These are phyloP conservation scores for Lagocephalus sceleratus DNA, from an alignment of 2,797 vertebrate genomes.

Conservation along the genomic window DNA sequence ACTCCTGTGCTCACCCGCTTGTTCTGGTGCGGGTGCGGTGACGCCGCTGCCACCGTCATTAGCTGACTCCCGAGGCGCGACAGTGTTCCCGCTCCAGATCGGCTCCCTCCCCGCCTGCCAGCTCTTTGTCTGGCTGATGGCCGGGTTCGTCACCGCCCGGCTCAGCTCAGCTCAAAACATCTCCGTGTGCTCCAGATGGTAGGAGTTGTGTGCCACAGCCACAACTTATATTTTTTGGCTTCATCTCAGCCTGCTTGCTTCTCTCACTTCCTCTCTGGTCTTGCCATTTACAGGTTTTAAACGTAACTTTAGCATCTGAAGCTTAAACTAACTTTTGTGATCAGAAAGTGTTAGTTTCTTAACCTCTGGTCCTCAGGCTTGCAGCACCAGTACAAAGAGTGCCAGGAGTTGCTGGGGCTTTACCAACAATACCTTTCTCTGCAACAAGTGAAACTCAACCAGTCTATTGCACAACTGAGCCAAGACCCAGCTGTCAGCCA, in stretches of 20 bases:
- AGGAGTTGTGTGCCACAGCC: slow-evolving; percentile 68
- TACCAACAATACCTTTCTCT: slow-evolving; percentile 96
- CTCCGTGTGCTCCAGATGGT: slow-evolving; percentile 74
- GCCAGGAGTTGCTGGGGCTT: slow-evolving; percentile 91
- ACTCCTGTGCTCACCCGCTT: slow-evolving; percentile 64
- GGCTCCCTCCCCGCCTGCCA: slow-evolving; percentile 73
- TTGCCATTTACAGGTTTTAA: slow-evolving; percentile 40
- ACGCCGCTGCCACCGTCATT: slow-evolving; percentile 71
- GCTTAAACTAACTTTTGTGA: slow-evolving; percentile 8
- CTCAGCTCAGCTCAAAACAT: slow-evolving; percentile 53
- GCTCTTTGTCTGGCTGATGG: slow-evolving; percentile 75
- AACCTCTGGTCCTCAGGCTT: slow-evolving; percentile 84
- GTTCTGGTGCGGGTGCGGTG: slow-evolving; percentile 54
- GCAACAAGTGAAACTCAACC: slow-evolving; percentile 88
- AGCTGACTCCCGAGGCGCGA: slow-evolving; percentile 74
- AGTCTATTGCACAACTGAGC: slow-evolving; percentile 82
- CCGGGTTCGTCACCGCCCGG: slow-evolving; percentile 67
- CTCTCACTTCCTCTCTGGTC: slow-evolving; percentile 37
- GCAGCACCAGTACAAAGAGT: slow-evolving; percentile 93
- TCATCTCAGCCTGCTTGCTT: slow-evolving; percentile 33
- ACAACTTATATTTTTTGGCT: slow-evolving; percentile 63
- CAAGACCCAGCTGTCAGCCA: slow-evolving; percentile 66
- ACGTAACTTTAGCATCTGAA: slow-evolving; percentile 18
- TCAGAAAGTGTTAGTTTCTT: slow-evolving; percentile 39
- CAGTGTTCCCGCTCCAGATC: slow-evolving; percentile 77